Conservation (phyloP, 2,888 invertebrate genomes). For the Ferrisia virgata region DNA sequence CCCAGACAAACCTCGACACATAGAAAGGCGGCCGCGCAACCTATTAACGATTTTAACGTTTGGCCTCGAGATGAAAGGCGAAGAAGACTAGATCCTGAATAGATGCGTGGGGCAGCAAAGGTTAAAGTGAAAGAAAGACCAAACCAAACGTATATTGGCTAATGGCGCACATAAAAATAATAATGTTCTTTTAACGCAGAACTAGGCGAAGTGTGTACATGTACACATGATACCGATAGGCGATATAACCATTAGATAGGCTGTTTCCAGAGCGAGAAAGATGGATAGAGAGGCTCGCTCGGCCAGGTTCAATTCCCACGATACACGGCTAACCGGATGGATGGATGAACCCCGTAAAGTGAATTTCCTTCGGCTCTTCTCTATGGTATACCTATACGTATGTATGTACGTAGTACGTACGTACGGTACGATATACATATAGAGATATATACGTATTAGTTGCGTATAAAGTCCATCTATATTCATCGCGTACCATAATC, state of each 20-base stretch:
- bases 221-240: conserved; percentile 44
- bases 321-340: conserved; percentile 42
- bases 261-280: conserved; percentile 29
- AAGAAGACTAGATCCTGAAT: conserved; percentile 40
- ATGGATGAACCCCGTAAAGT: conserved; percentile 45
- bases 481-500: too few relatives aligned
- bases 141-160: conserved; percentile 40
- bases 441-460: background rate
- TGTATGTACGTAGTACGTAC: background rate
- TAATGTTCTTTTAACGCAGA: conserved; percentile 45
- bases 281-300: conserved; percentile 35
- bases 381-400: background rate
- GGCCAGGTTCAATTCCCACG: conserved; percentile 42
- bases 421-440: background rate
- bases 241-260: conserved; percentile 40
- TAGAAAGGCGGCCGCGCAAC: conserved; percentile 40
- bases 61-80: conserved; percentile 45
- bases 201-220: conserved; percentile 37
- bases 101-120: conserved; percentile 45
- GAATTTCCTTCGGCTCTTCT: conserved; percentile 35
- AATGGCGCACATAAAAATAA: conserved; percentile 46
- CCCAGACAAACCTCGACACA: conserved; percentile 22
- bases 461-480: too few relatives aligned
- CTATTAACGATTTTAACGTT: conserved; percentile 44
- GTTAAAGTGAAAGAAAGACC: conserved; percentile 42